These are phyloP conservation scores for Periophthalmus modestus DNA, from an alignment of 2,113 vertebrate species.

Conservation along the genomic window DNA sequence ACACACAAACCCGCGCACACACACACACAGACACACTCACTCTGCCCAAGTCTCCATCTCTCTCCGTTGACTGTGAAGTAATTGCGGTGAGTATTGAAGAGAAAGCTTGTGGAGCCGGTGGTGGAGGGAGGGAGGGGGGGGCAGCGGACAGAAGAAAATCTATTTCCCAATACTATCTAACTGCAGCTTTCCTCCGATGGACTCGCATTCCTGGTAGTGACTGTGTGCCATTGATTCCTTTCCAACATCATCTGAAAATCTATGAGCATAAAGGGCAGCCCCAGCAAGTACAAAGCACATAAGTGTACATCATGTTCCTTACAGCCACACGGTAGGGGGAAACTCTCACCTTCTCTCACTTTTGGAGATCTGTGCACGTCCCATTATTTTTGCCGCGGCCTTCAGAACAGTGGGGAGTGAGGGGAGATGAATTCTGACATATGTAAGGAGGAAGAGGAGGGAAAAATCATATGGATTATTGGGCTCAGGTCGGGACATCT, in stretches of 20 bases:
- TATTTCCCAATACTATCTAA: conserved; percentile 87
- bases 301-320: conserved; percentile 69
- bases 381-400: conserved; percentile 32
- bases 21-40: conserved; percentile 64
- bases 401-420: conserved; percentile 20
- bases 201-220: conserved; percentile 88
- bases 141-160: conserved; percentile 79
- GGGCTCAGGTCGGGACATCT: conserved; percentile 60
- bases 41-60: conserved; percentile 78
- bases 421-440: conserved; percentile 34
- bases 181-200: conserved; percentile 84
- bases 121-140: conserved; percentile 4
- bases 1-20: background rate
- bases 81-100: conserved; percentile 87
- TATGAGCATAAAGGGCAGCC: conserved; percentile 84
- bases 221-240: conserved; percentile 85
- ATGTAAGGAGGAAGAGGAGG: conserved; percentile 21
- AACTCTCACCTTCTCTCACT: conserved; percentile 42
- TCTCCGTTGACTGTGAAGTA: conserved; percentile 84
- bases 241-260: conserved; percentile 88
- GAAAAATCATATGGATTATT: conserved; percentile 57
- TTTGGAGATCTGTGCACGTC: conserved; percentile 25
- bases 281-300: conserved; percentile 67
- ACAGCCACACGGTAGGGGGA: conserved; percentile 35
- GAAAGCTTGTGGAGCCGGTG: conserved; percentile 71